phyloP scores from a whole-genome alignment of 2,888 invertebrate genomes.

The Drosophila incognita region DNA sequence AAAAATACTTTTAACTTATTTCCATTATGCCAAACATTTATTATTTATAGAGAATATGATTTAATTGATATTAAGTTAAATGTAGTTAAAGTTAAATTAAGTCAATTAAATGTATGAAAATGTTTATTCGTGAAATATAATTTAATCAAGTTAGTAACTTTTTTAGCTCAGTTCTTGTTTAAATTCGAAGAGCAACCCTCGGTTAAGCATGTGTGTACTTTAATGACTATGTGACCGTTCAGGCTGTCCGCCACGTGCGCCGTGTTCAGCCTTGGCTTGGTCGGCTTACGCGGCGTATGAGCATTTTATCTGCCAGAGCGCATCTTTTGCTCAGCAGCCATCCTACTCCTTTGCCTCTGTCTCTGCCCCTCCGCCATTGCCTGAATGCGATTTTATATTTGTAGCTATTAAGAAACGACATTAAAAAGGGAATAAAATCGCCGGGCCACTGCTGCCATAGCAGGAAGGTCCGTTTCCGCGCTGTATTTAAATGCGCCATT shows the following conservation, averaged over 20 bases:
- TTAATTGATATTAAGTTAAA: background rate
- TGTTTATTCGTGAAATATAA: background rate
- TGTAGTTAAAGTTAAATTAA: background rate
- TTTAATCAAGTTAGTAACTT: background rate
- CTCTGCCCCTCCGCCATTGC: background rate
- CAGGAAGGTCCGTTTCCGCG: constrained; percentile 28
- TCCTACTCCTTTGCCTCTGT: background rate
- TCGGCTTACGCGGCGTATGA: constrained; percentile 71
- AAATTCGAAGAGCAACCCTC: constrained; percentile 26
- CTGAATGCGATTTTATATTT: constrained; percentile 66
- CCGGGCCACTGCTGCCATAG: constrained; percentile 12
- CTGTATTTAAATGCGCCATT: constrained; percentile 75
- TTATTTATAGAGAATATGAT: background rate
- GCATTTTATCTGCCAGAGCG: constrained; percentile 64
- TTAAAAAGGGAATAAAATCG: constrained; percentile 62
- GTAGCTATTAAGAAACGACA: constrained; percentile 78
- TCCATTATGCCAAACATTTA: background rate
- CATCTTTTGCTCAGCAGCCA: constrained; percentile 52
- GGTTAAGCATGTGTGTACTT: constrained; percentile 48
- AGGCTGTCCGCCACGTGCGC: constrained; percentile 52
- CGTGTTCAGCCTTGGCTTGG: constrained; percentile 57
- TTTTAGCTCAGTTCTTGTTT: background rate
- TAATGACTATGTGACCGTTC: constrained; percentile 68
- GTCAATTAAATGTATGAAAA: background rate
- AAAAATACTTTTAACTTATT: background rate